A percentile compares a stretch with the other conserved stretches of the same genome.
These are phyloP conservation scores for Hucho hucho DNA, from an alignment of 2,113 vertebrate species.

Conservation along the genomic window DNA sequence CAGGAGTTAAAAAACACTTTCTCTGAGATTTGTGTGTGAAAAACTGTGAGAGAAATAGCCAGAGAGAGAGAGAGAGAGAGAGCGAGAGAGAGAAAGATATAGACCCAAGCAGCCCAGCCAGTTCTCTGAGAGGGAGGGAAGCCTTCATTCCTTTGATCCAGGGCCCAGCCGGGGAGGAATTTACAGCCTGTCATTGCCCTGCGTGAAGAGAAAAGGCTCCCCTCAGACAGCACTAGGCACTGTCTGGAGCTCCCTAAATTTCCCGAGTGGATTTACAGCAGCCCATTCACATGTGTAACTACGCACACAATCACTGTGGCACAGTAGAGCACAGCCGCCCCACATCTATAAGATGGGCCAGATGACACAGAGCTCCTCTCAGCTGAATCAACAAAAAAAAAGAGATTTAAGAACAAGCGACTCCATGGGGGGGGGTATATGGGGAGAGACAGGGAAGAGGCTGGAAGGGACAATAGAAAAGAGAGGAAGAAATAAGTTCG, in stretches of 20 bases:
- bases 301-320: slow-evolving; percentile 43
- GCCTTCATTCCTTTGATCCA: slow-evolving; percentile 17
- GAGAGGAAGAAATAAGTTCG: too few species aligned
- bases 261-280: slow-evolving; percentile 42
- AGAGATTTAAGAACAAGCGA: slow-evolving; percentile 17
- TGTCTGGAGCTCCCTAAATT: slow-evolving; percentile 38
- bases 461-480: too few species aligned
- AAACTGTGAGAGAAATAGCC: background rate
- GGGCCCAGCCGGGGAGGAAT: slow-evolving; percentile 24
- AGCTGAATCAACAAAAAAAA: slow-evolving; percentile 35
- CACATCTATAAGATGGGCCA: slow-evolving; percentile 8
- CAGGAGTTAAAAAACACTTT: too few species aligned
- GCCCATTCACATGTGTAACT: slow-evolving; percentile 44
- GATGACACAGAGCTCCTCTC: slow-evolving; percentile 26
- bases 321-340: slow-evolving; percentile 8
- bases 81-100: background rate
- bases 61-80: background rate
- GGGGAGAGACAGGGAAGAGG: too few species aligned
- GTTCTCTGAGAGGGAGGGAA: too few species aligned
- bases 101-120: too few species aligned
- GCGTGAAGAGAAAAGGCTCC: slow-evolving; percentile 19
- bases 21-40: background rate
- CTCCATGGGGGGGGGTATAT: slow-evolving; percentile 64
- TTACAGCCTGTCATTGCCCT: slow-evolving; percentile 32
- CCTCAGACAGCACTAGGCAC: slow-evolving; percentile 26